Base-by-base conservation (phyloP, 2,113 vertebrate genomes). In the Chionodraco myersi region DNA sequence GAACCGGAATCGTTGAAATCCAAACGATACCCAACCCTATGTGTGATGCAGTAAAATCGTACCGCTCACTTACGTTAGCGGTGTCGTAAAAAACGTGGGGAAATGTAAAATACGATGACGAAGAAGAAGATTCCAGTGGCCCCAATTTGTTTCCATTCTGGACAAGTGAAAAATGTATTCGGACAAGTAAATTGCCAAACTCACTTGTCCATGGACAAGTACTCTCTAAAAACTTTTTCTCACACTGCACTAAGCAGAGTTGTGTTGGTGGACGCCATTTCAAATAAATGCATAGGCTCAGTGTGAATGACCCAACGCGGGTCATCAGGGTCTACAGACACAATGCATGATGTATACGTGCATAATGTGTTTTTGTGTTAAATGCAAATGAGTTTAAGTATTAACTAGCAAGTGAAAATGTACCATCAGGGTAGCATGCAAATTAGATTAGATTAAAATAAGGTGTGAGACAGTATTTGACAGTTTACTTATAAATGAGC, bases 271-370 rank as follows among this genome's bases (percentile, higher is more conserved):
- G 58, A 53, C 72, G 58, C 52, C 44, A 52, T 86, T 78, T 79
- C 52, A 76, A 85, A 85, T 80, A 64, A 52, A 58, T 71, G 34
- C 21, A 13, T 67, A 70, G 57, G 60, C 59, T 71, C 26, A 30
- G 45, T 77, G 14, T 36, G 10, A 80, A 54, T 65, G 63, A 78
- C 30, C 53, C 10, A 1, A 21, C 30, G 30, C 8, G 13, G 23
- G 57, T 60, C 44, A 53, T 4, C 61, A 26, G 26, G 54, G 49
- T 14, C 13, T 58, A 49, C 18, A 44, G 34, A 34, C 66, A 21
- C 52, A 16, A 41, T 53, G 34, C 67, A 34, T 51, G 61, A 49
- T 56, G 41, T 45, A 13, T 49, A 11, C 16, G 41, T 60, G 34
- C 10, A 7, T 45, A 6, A 14, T 67, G 8, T 63, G 10, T 69